These are phyloP conservation scores for Epinephelus coioides DNA, from an alignment of 2,797 vertebrate species.

Conservation along the genomic window DNA sequence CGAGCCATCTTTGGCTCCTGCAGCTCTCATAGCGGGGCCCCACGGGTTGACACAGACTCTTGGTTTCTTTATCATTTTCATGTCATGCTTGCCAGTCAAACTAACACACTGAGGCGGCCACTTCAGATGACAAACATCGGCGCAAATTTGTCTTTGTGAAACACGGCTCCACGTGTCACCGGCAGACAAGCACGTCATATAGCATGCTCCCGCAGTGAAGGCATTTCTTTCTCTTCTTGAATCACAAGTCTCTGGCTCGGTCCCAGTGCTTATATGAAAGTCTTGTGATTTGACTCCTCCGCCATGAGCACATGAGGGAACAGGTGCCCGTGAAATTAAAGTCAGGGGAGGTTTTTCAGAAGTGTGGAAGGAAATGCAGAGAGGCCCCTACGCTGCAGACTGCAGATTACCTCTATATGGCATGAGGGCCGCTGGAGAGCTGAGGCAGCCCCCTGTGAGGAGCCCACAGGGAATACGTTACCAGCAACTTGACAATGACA, in stretches of 20 bases:
- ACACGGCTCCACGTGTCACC: slow-evolving; percentile 56
- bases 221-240: slow-evolving; percentile 33
- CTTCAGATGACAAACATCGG: slow-evolving; percentile 61
- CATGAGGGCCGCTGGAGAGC: slow-evolving; percentile 51
- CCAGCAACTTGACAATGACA: slow-evolving; percentile 71
- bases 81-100: slow-evolving; percentile 59
- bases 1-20: slow-evolving; percentile 32
- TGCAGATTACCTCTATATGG: slow-evolving; percentile 73
- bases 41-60: background rate
- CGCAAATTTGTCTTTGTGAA: slow-evolving; percentile 58
- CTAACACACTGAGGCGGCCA: slow-evolving; percentile 37
- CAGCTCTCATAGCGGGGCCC: slow-evolving; percentile 1
- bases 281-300: slow-evolving; percentile 70
- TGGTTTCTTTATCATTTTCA: slow-evolving; percentile 64
- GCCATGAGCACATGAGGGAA: slow-evolving; percentile 75
- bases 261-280: slow-evolving; percentile 70
- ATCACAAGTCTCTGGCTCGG: slow-evolving; percentile 43
- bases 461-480: slow-evolving; percentile 62
- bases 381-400: slow-evolving; percentile 62
- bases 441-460: slow-evolving; percentile 54
- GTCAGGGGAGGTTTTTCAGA: slow-evolving; percentile 65
- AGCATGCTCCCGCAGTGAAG: slow-evolving; percentile 37
- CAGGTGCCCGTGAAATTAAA: slow-evolving; percentile 84
- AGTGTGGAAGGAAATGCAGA: slow-evolving; percentile 58
- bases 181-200: slow-evolving; percentile 40